These are phyloP conservation scores for Holothuria scabra DNA, from an alignment of 53 echinoderm and acorn worm species.

Conservation along the genomic window DNA sequence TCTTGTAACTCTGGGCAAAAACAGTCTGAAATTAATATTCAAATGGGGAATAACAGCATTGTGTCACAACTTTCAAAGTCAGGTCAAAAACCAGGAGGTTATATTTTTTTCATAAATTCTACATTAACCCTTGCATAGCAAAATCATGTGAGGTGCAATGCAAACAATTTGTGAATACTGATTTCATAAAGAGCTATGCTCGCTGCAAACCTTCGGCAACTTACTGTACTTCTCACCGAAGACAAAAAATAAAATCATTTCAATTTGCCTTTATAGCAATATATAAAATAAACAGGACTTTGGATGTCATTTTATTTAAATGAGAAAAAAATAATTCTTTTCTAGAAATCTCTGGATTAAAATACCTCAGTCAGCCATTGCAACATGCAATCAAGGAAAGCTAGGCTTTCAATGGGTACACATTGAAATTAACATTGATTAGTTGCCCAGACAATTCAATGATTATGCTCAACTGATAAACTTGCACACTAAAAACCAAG, in stretches of 20 bases:
- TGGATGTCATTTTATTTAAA: constrained; percentile 11
- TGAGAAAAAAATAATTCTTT: constrained; percentile 13
- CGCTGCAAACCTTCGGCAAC: no score
- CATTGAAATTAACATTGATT: constrained; percentile 6
- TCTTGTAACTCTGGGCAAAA: no score
- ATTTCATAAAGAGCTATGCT: background rate
- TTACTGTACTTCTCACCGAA: no score
- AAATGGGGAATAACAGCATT: no score
- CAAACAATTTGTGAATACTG: constrained; percentile 48
- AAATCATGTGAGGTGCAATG: constrained; percentile 6
- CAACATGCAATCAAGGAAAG: constrained; percentile 22
- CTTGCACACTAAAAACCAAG: constrained; percentile 41
- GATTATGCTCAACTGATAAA: background rate
- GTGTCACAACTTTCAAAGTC: no score
- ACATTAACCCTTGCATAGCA: constrained; percentile 44
- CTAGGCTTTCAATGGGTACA: constrained; percentile 22
- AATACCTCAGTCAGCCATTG: constrained; percentile 34
- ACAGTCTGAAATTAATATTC: no score
- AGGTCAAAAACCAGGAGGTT: no score
- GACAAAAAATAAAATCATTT: background rate
- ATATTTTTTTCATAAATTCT: no score
- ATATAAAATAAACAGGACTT: constrained; percentile 37
- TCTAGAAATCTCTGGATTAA: constrained; percentile 31
- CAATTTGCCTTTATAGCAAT: background rate
- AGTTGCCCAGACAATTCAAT: background rate